These are phyloP conservation scores for Aegithalos caudatus DNA, from an alignment of 2,113 vertebrate genomes.

Conservation along the genomic window DNA sequence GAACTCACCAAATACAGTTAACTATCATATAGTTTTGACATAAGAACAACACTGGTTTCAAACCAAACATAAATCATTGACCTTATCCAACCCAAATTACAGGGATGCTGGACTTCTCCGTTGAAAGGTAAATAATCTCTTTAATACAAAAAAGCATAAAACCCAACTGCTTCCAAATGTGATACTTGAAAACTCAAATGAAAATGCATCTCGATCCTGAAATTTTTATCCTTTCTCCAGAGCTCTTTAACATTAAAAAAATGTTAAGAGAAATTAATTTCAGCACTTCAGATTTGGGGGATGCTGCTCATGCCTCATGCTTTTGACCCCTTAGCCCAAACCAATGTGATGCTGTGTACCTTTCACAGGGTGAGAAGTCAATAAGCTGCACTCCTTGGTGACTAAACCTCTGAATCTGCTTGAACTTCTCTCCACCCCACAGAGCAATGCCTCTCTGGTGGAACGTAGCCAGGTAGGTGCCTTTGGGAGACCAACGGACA, in stretches of 20 bases:
- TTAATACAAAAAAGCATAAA: neutral
- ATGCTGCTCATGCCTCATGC: neutral
- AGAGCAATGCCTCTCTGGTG: conserved; percentile 95
- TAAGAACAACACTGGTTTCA: fast-evolving
- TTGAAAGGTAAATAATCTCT: neutral
- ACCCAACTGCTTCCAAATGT: neutral
- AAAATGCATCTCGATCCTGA: neutral
- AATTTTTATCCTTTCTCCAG: neutral
- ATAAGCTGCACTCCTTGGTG: conserved; percentile 97
- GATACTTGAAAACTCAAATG: neutral
- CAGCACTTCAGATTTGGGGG: neutral
- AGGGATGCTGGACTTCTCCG: neutral
- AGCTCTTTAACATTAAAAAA: neutral
- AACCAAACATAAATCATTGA: neutral
- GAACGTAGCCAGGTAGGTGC: conserved; percentile 95
- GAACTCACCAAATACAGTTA: neutral
- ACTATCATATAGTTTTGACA: neutral
- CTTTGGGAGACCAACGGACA: conserved; percentile 96
- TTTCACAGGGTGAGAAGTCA: conserved; percentile 97
- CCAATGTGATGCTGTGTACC: conserved; percentile 63
- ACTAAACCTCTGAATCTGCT: conserved; percentile 97
- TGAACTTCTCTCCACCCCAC: conserved; percentile 99
- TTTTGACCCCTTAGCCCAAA: neutral
- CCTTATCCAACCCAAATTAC: neutral
- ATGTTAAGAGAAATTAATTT: neutral